These are phyloP conservation scores for Urocitellus parryii DNA, from an alignment of 2,113 vertebrate genomes.

Conservation along the genomic window DNA sequence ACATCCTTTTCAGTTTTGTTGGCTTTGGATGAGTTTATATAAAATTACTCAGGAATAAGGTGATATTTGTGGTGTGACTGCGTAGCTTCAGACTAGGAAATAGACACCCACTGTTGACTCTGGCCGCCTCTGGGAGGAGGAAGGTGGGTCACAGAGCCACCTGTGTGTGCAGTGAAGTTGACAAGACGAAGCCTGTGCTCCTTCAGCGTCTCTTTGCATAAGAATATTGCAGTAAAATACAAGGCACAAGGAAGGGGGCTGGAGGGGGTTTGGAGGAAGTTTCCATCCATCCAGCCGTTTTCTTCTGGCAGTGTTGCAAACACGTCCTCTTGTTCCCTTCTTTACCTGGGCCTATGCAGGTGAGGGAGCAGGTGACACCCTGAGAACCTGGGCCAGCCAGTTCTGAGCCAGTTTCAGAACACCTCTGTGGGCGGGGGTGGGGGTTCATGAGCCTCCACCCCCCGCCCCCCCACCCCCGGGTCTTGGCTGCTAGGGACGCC, in stretches of 20 bases:
- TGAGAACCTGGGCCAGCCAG: not conserved
- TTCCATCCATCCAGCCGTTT: not conserved
- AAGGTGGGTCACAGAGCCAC: not conserved
- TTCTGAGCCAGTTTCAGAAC: not conserved
- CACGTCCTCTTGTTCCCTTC: not conserved
- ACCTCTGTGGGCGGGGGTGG: accelerated
- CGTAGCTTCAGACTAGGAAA: not conserved
- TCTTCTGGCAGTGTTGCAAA: not conserved
- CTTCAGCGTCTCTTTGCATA: slow-evolving; percentile 16
- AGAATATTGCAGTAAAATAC: not conserved
- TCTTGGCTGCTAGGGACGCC: accelerated
- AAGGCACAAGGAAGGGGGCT: not conserved
- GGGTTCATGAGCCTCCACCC: too few relatives aligned
- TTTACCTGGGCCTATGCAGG: not conserved
- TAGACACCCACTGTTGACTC: not conserved
- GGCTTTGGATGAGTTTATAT: not conserved
- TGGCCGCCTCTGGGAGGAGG: not conserved
- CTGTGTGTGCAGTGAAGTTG: not conserved
- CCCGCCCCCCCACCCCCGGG: too few relatives aligned
- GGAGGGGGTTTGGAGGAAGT: not conserved
- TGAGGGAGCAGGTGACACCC: not conserved
- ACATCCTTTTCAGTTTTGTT: not conserved
- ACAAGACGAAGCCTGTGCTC: not conserved
- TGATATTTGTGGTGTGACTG: not conserved
- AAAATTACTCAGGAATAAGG: not conserved